Conservation (phyloP, 2,113 vertebrate genomes). For the Pavo muticus region DNA sequence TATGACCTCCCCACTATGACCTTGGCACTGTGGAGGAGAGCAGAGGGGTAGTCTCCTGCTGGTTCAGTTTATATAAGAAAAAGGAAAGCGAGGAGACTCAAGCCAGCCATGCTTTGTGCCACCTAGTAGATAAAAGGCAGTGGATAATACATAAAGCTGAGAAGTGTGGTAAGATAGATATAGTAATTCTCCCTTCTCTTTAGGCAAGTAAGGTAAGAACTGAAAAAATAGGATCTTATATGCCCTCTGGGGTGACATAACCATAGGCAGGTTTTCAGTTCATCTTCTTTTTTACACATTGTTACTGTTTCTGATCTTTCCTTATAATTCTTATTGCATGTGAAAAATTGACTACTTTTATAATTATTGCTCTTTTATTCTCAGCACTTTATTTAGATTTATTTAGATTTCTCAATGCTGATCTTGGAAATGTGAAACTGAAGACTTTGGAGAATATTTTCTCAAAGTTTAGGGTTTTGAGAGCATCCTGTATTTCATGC, state of each 20-base stretch:
- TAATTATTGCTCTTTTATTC: neutral
- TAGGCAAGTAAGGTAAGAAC: neutral
- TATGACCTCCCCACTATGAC: neutral
- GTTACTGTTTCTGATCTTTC: neutral
- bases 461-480: neutral
- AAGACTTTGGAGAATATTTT: neutral
- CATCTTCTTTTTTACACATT: neutral
- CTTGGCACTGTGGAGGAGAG: neutral
- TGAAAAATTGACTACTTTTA: neutral
- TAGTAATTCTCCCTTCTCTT: neutral
- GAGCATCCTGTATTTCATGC: neutral
- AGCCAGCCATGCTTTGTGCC: neutral
- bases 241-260: neutral
- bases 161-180: no score
- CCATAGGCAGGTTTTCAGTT: neutral
- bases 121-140: neutral
- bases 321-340: no score
- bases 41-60: neutral
- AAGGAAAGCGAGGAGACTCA: rapidly evolving
- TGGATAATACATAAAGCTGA: neutral
- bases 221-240: neutral
- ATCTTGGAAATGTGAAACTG: neutral
- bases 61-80: neutral
- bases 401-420: neutral
- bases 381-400: neutral